phyloP scores from a whole-genome alignment of 2,888 invertebrate genomes.

The Sicus ferrugineus region DNA sequence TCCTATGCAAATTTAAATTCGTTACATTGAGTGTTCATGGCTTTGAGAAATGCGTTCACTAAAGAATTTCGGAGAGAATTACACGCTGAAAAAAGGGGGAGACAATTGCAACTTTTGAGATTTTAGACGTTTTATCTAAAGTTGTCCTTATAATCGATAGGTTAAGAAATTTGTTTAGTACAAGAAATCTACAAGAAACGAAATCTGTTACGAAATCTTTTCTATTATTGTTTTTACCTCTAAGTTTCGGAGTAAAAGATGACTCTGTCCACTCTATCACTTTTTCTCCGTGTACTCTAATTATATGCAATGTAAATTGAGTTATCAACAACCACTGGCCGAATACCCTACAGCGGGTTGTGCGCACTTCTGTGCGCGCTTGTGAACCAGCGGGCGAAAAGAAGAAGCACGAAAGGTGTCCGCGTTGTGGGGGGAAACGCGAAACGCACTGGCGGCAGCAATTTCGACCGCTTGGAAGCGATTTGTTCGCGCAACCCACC shows the following conservation, averaged over 20 bases:
- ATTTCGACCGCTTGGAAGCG: constrained; percentile 26
- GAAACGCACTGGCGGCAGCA: constrained; percentile 24
- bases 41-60: neutral
- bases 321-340: constrained; percentile 42
- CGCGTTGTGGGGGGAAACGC: neutral
- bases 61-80: neutral
- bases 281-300: constrained; percentile 21
- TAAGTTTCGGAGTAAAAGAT: too few relatives aligned
- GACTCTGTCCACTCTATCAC: neutral
- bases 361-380: constrained; percentile 24
- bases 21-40: neutral
- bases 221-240: too few relatives aligned
- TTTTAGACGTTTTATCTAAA: too few relatives aligned
- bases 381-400: neutral
- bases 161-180: too few relatives aligned
- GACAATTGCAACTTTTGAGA: too few relatives aligned
- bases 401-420: neutral
- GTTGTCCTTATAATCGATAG: too few relatives aligned
- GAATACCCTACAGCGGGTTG: constrained; percentile 18
- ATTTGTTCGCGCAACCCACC: constrained; percentile 33
- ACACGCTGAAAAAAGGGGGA: neutral
- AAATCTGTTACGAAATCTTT: neutral
- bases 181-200: neutral
- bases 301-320: constrained; percentile 50
- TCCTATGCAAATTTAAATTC: constrained; percentile 26